Evolutionary conservation across 2,888 invertebrate genomes (phyloP), one percentile per base, ranked within the genome.

Genomic region (Parnassius smintheus): DNA sequence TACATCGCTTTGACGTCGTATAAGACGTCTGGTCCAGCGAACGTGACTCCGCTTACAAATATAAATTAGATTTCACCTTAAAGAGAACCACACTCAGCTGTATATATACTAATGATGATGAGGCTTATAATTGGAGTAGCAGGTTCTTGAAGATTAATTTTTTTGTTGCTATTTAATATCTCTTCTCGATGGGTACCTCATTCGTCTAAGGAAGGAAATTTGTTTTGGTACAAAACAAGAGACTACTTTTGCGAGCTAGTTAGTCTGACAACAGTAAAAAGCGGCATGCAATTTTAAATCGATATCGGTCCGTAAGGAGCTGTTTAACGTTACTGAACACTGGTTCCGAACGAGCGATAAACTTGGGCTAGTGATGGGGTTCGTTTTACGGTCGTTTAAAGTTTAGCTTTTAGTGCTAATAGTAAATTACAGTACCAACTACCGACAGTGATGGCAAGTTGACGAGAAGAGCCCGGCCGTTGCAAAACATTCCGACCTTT

Each of bases 341-440:
- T 58, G 54, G 49, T 49, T 55, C 42, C 71, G 73, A 73, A 72
- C 70, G 65, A 64, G 69, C 75, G 62, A 80, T 82, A 83, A 83
- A 82, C 62, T 51, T 48, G 62, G 54, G 61, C 62, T 72, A 66
- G 70, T 62, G 76, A 78, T 77, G 73, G 75, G 64, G 72, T 70
- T 68, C 68, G 68, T 69, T 80, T 83, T 82, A 83, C 73, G 65
- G 75, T 69, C 76, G 61, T 74, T 77, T 78, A 57, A 77, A 76
- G 74, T 76, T 74, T 73, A 76, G 73, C 72, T 78, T 82, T 84
- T 78, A 84, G 75, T 82, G 77, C 74, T 77, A 71, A 77, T 73
- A 75, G 78, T 70, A 78, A 79, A 79, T 80, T 79, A 54, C 62
- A 13, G 46, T 44, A n/a, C 54, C 45, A 55, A 62, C 57, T 58